Evolutionary conservation across 2,113 vertebrate species (phyloP).

Genomic region (Apteryx mantelli): DNA sequence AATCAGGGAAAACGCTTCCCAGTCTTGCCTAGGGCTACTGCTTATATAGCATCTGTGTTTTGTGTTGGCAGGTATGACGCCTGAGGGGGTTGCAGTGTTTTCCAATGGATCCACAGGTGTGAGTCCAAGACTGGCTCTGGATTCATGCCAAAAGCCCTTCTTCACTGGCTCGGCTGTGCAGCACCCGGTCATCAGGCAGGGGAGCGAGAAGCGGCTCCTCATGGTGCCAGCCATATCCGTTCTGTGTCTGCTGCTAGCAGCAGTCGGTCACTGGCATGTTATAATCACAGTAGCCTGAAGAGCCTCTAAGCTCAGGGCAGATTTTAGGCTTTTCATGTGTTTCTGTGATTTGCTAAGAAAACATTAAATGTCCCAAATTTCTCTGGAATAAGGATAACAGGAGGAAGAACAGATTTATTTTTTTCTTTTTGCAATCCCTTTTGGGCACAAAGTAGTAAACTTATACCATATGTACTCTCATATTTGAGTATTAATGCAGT

Average conservation of each 20-base stretch:
- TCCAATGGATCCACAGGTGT: background rate
- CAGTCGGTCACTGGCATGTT: rapidly evolving
- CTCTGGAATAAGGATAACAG: background rate
- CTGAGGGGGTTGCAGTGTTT: background rate
- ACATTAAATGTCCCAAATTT: background rate
- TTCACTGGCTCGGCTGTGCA: background rate
- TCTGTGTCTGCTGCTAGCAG: background rate
- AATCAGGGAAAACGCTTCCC: background rate
- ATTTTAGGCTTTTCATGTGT: background rate
- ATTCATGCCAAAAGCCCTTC: rapidly evolving
- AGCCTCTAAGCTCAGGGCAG: background rate
- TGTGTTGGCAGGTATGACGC: background rate
- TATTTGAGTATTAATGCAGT: background rate
- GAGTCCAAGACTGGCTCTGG: rapidly evolving
- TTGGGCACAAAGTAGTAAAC: background rate
- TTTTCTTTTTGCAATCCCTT: background rate
- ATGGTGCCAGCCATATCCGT: background rate
- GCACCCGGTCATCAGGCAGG: rapidly evolving
- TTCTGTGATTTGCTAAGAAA: background rate
- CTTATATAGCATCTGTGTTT: background rate
- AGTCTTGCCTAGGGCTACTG: background rate
- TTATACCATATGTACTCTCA: background rate
- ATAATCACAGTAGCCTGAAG: rapidly evolving
- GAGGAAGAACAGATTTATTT: background rate
- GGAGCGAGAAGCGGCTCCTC: rapidly evolving